Base-by-base conservation (phyloP, 2,797 vertebrate species). In the Acridotheres tristis region DNA sequence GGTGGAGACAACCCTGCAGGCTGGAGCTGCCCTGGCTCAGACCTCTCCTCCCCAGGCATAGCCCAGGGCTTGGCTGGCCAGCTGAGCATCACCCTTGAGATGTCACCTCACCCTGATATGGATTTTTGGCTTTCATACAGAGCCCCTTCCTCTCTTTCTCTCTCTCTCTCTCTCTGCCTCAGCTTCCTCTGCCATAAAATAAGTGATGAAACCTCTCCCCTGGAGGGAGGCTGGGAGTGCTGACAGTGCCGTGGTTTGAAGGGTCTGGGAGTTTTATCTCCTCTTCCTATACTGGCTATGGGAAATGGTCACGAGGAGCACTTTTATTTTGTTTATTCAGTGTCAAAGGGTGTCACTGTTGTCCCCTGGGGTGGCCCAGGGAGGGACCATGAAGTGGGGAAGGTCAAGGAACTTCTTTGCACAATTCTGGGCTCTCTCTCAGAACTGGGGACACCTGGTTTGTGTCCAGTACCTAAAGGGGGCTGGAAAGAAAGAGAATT, bases 301-400 rank as follows among this genome's bases (percentile, higher is more conserved):
- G 27, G 59, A 13, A 26, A 10, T 13, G 15, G 20, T 42, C 55
- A 32, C 0, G 0, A 57, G 34, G 13, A 80, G 16, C 47, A 21
- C 18, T 58, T 58, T 7, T 2, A 5, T 16, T 84, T 42, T 20
- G 20, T 71, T 66, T 67, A 38, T 65, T 74, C 47, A 6, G 5
- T 30, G 27, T 63, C 69, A 36, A 7, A 53, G 19, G 10, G n/a
- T 27, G 22, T 32, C 77, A 21, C 30, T 22, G 14, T 11, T 48
- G 26, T 75, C 36, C 15, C 54, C 43, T 85, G 47, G 2, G 1
- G 36, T 51, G 38, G 29, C 30, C 55, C 47, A 62, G 36, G 21
- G 30, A 45, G 42, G 62, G 29, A 48, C 63, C 4, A 1, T 9
- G 57, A 57, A 53, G 34, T 1, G 2, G 61, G 66, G 20, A 43